phyloP scores from a whole-genome alignment of 2,113 vertebrate genomes.

The Arothron firmamentum region DNA sequence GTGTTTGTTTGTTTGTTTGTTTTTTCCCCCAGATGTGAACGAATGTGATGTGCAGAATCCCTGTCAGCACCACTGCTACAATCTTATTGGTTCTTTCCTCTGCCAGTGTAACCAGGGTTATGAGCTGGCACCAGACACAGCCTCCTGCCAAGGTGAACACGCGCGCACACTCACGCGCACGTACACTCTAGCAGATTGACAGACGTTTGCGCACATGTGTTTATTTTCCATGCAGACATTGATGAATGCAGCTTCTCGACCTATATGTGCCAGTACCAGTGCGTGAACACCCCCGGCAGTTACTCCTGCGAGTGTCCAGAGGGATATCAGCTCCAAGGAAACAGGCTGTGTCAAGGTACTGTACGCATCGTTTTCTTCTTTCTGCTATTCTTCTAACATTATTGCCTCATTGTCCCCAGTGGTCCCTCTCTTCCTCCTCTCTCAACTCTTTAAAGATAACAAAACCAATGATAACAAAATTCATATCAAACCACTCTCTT shows the following conservation, averaged over 20 bases:
- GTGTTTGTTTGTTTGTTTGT: slow-evolving; percentile 55
- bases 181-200: not conserved
- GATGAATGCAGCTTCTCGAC: slow-evolving; percentile 91
- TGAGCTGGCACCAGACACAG: slow-evolving; percentile 83
- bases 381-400: slow-evolving; percentile 6
- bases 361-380: slow-evolving; percentile 1
- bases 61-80: slow-evolving; percentile 91
- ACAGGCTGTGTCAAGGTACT: slow-evolving; percentile 88
- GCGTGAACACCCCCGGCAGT: slow-evolving; percentile 87
- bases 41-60: slow-evolving; percentile 88
- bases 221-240: slow-evolving; percentile 76
- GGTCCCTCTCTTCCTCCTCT: slow-evolving; percentile 6
- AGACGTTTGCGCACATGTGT: not conserved
- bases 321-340: slow-evolving; percentile 88
- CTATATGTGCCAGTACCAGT: slow-evolving; percentile 90
- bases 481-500: slow-evolving; percentile 45
- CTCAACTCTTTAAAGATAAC: slow-evolving; percentile 17
- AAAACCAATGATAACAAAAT: not conserved
- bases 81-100: slow-evolving; percentile 89
- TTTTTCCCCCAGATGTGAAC: slow-evolving; percentile 83
- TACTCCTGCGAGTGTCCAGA: slow-evolving; percentile 90
- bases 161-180: slow-evolving; percentile 4
- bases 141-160: slow-evolving; percentile 87
- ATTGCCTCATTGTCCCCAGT: not conserved
- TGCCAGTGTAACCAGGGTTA: slow-evolving; percentile 93